Evolutionary conservation across 1,140 invertebrate genomes (phyloP).

Genomic region (Drosophila obscura): DNA sequence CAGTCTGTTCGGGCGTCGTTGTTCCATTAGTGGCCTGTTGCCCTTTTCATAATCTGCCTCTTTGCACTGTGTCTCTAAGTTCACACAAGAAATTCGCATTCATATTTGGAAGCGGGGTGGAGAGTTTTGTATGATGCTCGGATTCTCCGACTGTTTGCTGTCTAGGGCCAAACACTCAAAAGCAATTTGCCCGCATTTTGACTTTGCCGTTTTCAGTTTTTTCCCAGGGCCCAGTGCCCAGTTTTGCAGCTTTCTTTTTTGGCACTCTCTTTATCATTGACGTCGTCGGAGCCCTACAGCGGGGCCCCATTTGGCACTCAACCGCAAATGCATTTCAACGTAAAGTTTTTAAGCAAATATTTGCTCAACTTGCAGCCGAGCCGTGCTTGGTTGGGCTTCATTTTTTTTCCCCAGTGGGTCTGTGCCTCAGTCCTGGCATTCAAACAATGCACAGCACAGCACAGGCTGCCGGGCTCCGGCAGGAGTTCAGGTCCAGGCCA

Average conservation of each 20-base stretch:
- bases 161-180: slow-evolving; percentile 65
- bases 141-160: slow-evolving; percentile 40
- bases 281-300: slow-evolving; percentile 5
- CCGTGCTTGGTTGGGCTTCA: slow-evolving; percentile 37
- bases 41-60: slow-evolving; percentile 17
- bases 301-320: slow-evolving; percentile 64
- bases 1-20: background rate
- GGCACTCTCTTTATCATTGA: slow-evolving; percentile 58
- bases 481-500: slow-evolving; percentile 42
- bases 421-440: slow-evolving; percentile 49
- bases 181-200: slow-evolving; percentile 72
- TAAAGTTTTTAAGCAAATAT: slow-evolving; percentile 83
- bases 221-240: slow-evolving; percentile 1
- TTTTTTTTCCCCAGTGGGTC: slow-evolving; percentile 28
- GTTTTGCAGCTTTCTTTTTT: slow-evolving; percentile 43
- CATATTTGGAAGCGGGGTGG: slow-evolving; percentile 30
- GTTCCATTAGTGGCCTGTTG: no score
- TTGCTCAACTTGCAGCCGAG: slow-evolving; percentile 75
- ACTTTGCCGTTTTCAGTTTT: slow-evolving; percentile 42
- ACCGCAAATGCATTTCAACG: slow-evolving; percentile 82
- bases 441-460: slow-evolving; percentile 58
- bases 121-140: slow-evolving; percentile 29
- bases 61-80: slow-evolving; percentile 8
- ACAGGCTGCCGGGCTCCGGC: slow-evolving; percentile 30
- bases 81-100: slow-evolving; percentile 25